These are phyloP conservation scores for Pipistrellus pipistrellus DNA, from an alignment of 2,797 vertebrate species.

Conservation along the genomic window DNA sequence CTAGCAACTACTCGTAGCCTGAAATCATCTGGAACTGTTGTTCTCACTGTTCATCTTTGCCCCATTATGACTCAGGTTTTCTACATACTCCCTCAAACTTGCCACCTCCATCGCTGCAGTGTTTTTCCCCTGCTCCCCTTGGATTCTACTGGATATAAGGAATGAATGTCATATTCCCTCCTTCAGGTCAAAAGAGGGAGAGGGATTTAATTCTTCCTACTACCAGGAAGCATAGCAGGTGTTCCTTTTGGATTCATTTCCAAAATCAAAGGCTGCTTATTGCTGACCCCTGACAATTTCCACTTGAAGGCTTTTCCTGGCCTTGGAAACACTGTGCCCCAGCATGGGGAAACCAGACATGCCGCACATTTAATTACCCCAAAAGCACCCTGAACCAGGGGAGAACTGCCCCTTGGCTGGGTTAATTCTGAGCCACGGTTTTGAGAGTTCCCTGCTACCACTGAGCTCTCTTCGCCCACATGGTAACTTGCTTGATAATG, in stretches of 20 bases:
- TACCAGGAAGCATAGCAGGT: not conserved
- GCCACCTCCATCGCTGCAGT: not conserved
- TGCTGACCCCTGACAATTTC: not conserved
- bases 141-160: not conserved
- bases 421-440: not conserved
- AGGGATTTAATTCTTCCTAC: not conserved
- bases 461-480: not conserved
- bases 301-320: not conserved
- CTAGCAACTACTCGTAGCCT: not conserved
- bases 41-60: not conserved
- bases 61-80: not conserved
- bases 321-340: not conserved
- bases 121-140: not conserved
- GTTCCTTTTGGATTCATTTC: not conserved
- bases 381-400: not conserved
- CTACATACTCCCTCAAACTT: not conserved
- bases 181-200: not conserved
- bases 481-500: not conserved
- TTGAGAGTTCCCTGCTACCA: not conserved
- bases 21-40: not conserved
- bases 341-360: not conserved
- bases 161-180: not conserved
- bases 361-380: not conserved
- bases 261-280: not conserved
- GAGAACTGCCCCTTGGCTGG: not conserved